Evolutionary conservation across 1,140 invertebrate species (phyloP).

Genomic region (Cylas formicarius): DNA sequence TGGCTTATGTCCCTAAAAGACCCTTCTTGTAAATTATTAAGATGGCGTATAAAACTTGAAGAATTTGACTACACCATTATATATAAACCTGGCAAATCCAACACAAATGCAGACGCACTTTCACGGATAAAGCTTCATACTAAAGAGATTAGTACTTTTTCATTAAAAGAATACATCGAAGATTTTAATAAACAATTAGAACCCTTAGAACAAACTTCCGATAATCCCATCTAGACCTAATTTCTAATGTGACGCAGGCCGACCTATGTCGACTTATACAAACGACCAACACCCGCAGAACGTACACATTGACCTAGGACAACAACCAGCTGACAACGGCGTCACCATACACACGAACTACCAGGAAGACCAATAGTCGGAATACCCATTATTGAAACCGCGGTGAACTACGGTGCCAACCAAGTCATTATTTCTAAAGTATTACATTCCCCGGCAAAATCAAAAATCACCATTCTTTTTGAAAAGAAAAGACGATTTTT

Average conservation of each 20-base stretch:
- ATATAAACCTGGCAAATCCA: slow-evolving; percentile 13
- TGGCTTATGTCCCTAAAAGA: slow-evolving; percentile 41
- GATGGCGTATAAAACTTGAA: slow-evolving; percentile 39
- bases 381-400: slow-evolving; percentile 7
- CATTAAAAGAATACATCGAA: no score
- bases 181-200: no score
- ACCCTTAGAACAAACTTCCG: no score
- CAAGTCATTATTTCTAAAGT: slow-evolving; percentile 13
- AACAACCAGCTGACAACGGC: not conserved
- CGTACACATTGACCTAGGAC: no score
- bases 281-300: no score
- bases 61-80: slow-evolving; percentile 11
- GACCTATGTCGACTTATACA: no score
- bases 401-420: slow-evolving; percentile 15
- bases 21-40: slow-evolving; percentile 37
- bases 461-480: slow-evolving; percentile 16
- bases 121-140: no score
- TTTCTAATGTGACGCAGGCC: no score
- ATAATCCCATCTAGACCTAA: no score
- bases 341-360: slow-evolving; percentile 11
- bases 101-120: slow-evolving; percentile 10
- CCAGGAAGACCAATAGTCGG: slow-evolving; percentile 13
- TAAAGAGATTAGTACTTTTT: no score
- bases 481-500: slow-evolving; percentile 12
- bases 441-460: slow-evolving; percentile 11